phyloP scores from a whole-genome alignment of 2,888 invertebrate genomes.

The Philereme vetulata region DNA sequence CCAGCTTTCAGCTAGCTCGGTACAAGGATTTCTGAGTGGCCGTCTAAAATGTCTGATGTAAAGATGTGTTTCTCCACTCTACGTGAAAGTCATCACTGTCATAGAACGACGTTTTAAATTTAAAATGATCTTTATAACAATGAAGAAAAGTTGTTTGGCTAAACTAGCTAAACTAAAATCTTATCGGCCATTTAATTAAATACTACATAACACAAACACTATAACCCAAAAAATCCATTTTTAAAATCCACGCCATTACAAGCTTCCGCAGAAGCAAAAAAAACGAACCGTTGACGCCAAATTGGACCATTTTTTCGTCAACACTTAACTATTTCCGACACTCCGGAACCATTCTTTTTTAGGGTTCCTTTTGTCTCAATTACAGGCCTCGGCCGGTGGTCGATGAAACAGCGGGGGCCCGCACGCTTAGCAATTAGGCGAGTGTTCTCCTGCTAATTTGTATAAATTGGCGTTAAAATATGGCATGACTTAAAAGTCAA shows the following conservation, averaged over 20 bases:
- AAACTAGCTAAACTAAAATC: not conserved
- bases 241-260: constrained; percentile 20
- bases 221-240: constrained; percentile 15
- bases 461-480: constrained; percentile 12
- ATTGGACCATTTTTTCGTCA: constrained; percentile 29
- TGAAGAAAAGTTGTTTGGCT: too few species aligned
- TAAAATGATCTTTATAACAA: too few species aligned
- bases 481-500: not conserved
- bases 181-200: constrained; percentile 15
- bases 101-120: too few species aligned
- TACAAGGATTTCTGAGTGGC: too few species aligned
- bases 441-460: constrained; percentile 16
- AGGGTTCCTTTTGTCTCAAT: constrained; percentile 19
- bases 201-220: constrained; percentile 13
- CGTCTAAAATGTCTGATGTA: too few species aligned
- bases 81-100: too few species aligned
- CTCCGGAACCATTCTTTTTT: constrained; percentile 22
- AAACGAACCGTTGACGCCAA: constrained; percentile 29
- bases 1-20: too few species aligned
- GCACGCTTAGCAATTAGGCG: constrained; percentile 24
- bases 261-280: constrained; percentile 37
- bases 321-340: constrained; percentile 38
- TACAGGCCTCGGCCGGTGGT: constrained; percentile 23
- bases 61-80: too few species aligned
- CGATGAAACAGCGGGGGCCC: constrained; percentile 15